Evolutionary conservation across 2,113 vertebrate species (phyloP).

Genomic region (Egretta garzetta): DNA sequence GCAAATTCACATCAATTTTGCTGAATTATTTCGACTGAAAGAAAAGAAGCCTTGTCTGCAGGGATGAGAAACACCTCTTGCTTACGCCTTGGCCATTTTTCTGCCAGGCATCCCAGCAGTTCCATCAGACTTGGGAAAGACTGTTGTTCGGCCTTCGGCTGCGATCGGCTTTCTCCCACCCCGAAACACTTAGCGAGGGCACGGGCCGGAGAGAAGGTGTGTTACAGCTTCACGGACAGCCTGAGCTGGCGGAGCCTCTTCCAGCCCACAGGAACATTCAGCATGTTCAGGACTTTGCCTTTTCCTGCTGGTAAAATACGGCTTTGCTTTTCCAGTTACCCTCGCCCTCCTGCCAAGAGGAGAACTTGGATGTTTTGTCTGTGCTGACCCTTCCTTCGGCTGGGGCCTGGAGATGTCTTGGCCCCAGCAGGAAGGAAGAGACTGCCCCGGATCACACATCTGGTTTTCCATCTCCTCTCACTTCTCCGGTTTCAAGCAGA

Average conservation of each 20-base stretch:
- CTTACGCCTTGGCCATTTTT: not conserved
- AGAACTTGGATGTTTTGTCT: slow-evolving; percentile 14
- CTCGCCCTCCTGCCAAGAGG: not conserved
- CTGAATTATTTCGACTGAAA: not conserved
- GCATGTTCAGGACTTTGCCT: not conserved
- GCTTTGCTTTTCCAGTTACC: slow-evolving; percentile 1
- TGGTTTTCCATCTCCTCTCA: slow-evolving; percentile 18
- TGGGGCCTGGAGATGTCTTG: not conserved
- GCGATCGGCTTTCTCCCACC: not conserved
- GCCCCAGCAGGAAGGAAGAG: not conserved
- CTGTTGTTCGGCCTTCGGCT: not conserved
- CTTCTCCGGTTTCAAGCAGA: slow-evolving; percentile 9
- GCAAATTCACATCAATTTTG: not conserved
- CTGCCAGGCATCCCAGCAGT: not conserved
- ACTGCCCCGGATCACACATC: not conserved
- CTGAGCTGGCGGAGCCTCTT: not conserved
- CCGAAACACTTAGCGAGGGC: accelerated
- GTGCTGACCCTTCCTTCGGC: not conserved
- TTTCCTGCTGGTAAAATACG: not conserved
- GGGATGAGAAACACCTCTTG: not conserved
- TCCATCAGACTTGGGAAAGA: not conserved
- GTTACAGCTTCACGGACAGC: not conserved
- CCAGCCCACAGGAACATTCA: not conserved
- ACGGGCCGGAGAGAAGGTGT: accelerated
- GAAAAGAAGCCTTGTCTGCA: not conserved